Base-by-base conservation (phyloP, 2,113 vertebrate species). In the Apus apus region DNA sequence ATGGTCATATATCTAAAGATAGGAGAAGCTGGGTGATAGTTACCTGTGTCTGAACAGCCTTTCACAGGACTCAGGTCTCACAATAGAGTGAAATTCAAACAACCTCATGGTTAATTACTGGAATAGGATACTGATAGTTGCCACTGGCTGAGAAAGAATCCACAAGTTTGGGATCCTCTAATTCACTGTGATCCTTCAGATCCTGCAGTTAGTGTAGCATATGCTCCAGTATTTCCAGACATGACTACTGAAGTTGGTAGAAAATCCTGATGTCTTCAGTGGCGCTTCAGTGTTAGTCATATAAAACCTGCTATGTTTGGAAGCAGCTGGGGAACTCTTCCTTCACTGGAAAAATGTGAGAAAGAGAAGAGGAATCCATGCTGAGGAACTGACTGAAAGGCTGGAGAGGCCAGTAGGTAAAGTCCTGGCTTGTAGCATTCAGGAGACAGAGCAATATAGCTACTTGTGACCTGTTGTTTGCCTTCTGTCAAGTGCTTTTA, bases 151-250 rank as follows among this genome's bases (percentile, higher is more conserved):
- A 86, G 51, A 61, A 93, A 57, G 36, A 90, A 78, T 78, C 92
- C 78, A 65, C 38, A 19, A 11, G 1, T 72, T 88, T 90, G 6
- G 19, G 36, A 89, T 71, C n/a, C 56, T 50, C 46, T 83, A 53
- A 70, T 83, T 77, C 40, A 38, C 79, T 77, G 68, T 43, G 60
- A 90, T 93, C 34, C 26, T 89, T 71, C 50, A 46, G 62, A 87
- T 71, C 83, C 87, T 88, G 92, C 90, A 96, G 87, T 94, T 53
- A 95, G 76, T 40, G 79, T 71, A 90, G 77, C 88, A 95, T 92
- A 94, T 89, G 93, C 90, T 93, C 72, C 93, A 74, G 51, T 80
- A 88, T 85, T 95, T 96, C 87, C 82, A 96, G 95, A 91, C 62
- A 4, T 93, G 85, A 76, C 64, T 85, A 38, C 74, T 80, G 91